phyloP scores from a whole-genome alignment of 2,113 vertebrate species.

The Micromys minutus region DNA sequence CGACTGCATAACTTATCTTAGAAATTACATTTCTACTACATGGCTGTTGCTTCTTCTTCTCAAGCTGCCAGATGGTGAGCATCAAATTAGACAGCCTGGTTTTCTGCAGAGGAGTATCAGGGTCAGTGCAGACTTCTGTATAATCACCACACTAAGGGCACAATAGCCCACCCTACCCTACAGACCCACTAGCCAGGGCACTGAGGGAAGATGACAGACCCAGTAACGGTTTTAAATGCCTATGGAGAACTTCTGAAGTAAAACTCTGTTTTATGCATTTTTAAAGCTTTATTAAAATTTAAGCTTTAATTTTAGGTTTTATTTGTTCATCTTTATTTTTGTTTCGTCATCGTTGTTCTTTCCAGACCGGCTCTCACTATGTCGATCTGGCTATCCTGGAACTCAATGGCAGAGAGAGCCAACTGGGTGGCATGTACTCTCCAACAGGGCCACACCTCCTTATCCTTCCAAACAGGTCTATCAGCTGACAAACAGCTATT shows the following conservation, averaged over 20 bases:
- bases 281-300: not conserved
- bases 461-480: not conserved
- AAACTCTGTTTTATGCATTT: not conserved
- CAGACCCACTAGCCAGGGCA: conserved; percentile 24
- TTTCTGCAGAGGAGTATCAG: conserved; percentile 83
- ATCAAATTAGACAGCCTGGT: conserved; percentile 82
- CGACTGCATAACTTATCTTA: conserved; percentile 62
- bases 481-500: not conserved
- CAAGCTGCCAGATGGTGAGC: conserved; percentile 83
- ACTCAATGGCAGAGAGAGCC: not conserved
- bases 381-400: not conserved
- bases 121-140: conserved; percentile 2
- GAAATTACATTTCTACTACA: conserved; percentile 72
- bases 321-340: not conserved
- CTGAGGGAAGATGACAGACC: conserved; percentile 51
- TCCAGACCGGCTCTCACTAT: not conserved
- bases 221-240: not conserved
- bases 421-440: not conserved
- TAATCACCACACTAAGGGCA: not conserved
- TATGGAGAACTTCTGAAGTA: conserved; percentile 66
- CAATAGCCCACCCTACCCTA: conserved; percentile 56
- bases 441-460: not conserved
- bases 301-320: conserved; percentile 2
- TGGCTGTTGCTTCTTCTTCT: conserved; percentile 74
- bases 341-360: not conserved